phyloP scores from a whole-genome alignment of 2,888 invertebrate species.

The Rhynchonema sp. region DNA sequence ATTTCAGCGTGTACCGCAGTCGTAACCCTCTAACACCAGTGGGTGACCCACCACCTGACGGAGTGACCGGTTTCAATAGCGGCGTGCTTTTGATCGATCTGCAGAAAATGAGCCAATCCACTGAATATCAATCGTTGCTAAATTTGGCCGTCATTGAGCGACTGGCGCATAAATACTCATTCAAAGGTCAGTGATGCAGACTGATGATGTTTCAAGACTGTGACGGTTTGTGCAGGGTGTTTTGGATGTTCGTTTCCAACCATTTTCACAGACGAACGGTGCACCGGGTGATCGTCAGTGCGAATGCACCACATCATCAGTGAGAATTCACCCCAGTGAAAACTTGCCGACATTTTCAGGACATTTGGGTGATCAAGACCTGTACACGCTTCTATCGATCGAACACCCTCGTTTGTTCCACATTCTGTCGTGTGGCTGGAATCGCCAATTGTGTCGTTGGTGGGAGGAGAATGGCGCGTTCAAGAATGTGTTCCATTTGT shows the following conservation, averaged over 20 bases:
- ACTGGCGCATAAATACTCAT: conserved; percentile 30
- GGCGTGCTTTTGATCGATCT: conserved; percentile 54
- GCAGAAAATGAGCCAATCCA: conserved; percentile 36
- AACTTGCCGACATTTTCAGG: conserved; percentile 10
- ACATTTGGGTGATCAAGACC: conserved; percentile 41
- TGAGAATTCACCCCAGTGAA: no score
- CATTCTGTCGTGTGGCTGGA: conserved; percentile 55
- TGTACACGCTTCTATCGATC: conserved; percentile 49
- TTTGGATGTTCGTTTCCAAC: no score
- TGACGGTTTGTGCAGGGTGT: no score
- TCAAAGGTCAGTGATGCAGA: conserved; percentile 19
- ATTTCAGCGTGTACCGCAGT: conserved; percentile 43
- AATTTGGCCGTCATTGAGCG: neutral
- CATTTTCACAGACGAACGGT: no score
- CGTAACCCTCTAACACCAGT: conserved; percentile 44
- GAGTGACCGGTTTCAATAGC: conserved; percentile 54
- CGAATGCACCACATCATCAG: no score
- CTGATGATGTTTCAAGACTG: no score
- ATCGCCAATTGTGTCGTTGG: conserved; percentile 59
- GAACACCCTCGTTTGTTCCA: conserved; percentile 52
- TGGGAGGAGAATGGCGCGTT: conserved; percentile 54
- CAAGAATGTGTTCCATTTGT: conserved; percentile 48
- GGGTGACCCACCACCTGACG: conserved; percentile 38
- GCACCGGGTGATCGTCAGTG: no score
- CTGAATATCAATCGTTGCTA: neutral